Evolutionary conservation across 2,113 vertebrate genomes (phyloP).

Genomic region (Gila orcuttii): DNA sequence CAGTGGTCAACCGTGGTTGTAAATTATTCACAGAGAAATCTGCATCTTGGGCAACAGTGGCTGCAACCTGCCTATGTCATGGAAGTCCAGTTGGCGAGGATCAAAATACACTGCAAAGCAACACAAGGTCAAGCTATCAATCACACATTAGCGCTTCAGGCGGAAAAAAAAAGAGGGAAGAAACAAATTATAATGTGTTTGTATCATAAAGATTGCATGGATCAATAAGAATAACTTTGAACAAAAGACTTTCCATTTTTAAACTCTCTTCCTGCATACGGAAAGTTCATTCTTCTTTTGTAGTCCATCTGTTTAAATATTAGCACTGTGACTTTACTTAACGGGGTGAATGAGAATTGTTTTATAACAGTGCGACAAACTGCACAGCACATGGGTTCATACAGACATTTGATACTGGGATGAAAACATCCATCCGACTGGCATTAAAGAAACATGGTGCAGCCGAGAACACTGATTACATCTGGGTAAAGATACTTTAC

Average conservation of each 20-base stretch:
- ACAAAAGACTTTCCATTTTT: conserved; percentile 9
- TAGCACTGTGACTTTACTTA: neutral
- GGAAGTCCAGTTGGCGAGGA: conserved; percentile 50
- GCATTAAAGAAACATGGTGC: conserved; percentile 62
- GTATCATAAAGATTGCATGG: neutral
- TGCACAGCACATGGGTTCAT: conserved; percentile 19
- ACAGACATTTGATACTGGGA: conserved; percentile 54
- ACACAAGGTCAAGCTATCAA: conserved; percentile 52
- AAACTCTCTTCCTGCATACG: neutral
- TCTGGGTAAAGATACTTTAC: conserved; percentile 47
- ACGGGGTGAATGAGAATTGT: neutral
- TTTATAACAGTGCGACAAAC: conserved; percentile 41
- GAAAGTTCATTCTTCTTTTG: neutral
- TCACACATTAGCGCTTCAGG: conserved; percentile 8
- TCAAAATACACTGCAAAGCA: conserved; percentile 52
- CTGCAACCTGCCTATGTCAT: conserved; percentile 54
- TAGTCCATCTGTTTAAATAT: neutral
- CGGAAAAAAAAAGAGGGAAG: neutral
- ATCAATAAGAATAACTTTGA: conserved; percentile 6
- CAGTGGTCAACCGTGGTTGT: conserved; percentile 54
- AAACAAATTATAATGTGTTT: conserved; percentile 4
- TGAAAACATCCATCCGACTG: conserved; percentile 53
- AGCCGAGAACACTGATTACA: conserved; percentile 53
- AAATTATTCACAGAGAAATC: conserved; percentile 56
- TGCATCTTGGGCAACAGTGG: conserved; percentile 51